Conservation (phyloP, 2,797 vertebrate genomes). For the Coregonus sp. region DNA sequence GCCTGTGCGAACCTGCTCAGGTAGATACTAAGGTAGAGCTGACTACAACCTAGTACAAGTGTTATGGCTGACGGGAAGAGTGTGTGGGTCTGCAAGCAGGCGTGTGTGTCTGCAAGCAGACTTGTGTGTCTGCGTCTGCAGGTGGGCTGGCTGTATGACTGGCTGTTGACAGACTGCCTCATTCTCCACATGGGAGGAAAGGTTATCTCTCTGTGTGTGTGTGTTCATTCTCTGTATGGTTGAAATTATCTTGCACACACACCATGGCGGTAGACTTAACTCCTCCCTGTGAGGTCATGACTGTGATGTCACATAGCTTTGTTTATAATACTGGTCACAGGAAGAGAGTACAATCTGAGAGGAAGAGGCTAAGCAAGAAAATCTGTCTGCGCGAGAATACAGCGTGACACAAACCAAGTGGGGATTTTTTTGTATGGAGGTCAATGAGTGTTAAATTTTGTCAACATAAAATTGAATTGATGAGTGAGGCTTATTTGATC, state of each 20-base stretch:
- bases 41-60: not conserved
- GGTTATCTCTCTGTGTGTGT: constrained; percentile 75
- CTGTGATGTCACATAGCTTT: constrained; percentile 68
- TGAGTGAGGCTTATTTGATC: too few species aligned
- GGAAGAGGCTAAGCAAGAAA: not conserved
- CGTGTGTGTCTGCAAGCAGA: not conserved
- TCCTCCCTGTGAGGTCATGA: constrained; percentile 71
- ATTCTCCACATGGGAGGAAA: constrained; percentile 71
- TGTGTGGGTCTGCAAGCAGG: not conserved
- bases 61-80: constrained; percentile 27
- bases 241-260: constrained; percentile 77
- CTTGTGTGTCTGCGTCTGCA: constrained; percentile 54
- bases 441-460: too few species aligned
- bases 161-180: constrained; percentile 76
- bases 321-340: constrained; percentile 36
- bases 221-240: constrained; percentile 59
- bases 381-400: too few species aligned
- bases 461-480: too few species aligned
- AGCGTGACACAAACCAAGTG: too few species aligned
- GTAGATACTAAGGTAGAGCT: too few species aligned
- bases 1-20: too few species aligned
- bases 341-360: not conserved
- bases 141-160: constrained; percentile 77
- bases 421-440: too few species aligned
- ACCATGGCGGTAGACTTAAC: constrained; percentile 71